A percentile compares a stretch with the other conserved stretches of the same genome.
phyloP scores from a whole-genome alignment of 2,113 vertebrate species.

The Nyctereutes procyonoides region DNA sequence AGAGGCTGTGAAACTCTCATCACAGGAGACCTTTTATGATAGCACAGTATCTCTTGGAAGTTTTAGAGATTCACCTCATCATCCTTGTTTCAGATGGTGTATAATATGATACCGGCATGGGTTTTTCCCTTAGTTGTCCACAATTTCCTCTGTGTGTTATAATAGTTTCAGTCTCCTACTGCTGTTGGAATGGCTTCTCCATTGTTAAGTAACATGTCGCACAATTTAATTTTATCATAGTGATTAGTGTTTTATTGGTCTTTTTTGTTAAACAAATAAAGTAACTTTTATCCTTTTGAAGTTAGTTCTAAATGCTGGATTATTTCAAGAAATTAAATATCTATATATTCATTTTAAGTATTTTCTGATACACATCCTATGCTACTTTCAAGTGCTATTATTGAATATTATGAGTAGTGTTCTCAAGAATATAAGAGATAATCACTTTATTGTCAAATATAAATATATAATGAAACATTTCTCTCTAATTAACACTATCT shows the following conservation, averaged over 20 bases:
- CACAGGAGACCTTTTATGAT: background rate
- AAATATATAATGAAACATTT: background rate
- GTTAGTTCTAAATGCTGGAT: background rate
- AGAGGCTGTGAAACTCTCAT: background rate
- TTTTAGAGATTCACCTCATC: background rate
- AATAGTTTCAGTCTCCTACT: background rate
- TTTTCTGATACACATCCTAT: background rate
- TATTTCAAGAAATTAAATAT: constrained; percentile 21
- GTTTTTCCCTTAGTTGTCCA: background rate
- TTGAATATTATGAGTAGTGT: background rate
- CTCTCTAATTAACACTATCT: background rate
- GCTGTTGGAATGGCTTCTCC: background rate
- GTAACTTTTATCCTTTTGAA: background rate
- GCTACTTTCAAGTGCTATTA: background rate
- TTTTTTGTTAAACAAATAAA: constrained; percentile 29
- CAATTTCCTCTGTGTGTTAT: background rate
- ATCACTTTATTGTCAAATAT: background rate
- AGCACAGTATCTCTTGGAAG: background rate
- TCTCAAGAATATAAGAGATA: background rate
- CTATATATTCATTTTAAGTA: background rate
- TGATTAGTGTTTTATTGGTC: background rate
- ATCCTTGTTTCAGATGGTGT: background rate
- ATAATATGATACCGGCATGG: background rate
- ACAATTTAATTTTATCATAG: constrained; percentile 37
- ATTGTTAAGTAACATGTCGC: background rate